These are phyloP conservation scores for Eospalax fontanierii DNA, from an alignment of 2,797 vertebrate species.

Conservation along the genomic window DNA sequence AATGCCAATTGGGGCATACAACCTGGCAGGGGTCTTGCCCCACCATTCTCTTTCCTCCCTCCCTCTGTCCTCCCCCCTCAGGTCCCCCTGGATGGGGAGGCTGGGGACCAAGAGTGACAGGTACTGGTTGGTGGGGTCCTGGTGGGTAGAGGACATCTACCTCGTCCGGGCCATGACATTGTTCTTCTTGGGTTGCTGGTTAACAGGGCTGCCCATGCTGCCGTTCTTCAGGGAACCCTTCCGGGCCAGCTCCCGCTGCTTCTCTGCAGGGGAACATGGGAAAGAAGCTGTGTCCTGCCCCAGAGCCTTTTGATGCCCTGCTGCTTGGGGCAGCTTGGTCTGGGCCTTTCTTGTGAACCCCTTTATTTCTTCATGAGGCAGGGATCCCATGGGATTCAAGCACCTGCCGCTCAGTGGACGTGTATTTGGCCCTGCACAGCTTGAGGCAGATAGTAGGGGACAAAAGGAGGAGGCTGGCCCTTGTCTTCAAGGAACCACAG, in stretches of 20 bases:
- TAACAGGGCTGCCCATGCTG: conserved; percentile 97
- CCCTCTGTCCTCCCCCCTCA: background rate
- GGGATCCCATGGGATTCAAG: background rate
- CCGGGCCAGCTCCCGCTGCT: conserved; percentile 97
- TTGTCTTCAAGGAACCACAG: conserved; percentile 14
- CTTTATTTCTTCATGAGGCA: conserved; percentile 26
- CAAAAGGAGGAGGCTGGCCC: background rate
- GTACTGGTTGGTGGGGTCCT: background rate
- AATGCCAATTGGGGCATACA: conserved; percentile 38
- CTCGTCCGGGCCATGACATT: conserved; percentile 99
- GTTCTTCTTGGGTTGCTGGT: conserved; percentile 99
- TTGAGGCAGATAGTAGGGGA: background rate
- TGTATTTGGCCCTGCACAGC: background rate
- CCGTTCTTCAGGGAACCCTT: conserved; percentile 98
- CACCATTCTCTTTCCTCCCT: background rate
- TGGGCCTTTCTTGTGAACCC: conserved; percentile 13
- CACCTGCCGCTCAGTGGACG: background rate
- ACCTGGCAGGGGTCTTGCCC: background rate
- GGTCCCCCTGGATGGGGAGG: background rate
- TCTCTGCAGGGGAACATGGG: conserved; percentile 92
- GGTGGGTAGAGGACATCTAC: conserved; percentile 87
- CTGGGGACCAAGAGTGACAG: background rate
- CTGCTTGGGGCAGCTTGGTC: background rate
- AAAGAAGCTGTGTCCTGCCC: conserved; percentile 76
- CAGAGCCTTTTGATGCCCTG: conserved; percentile 10